phyloP scores from a whole-genome alignment of 2,113 vertebrate species.

The Collichthys lucidus region DNA sequence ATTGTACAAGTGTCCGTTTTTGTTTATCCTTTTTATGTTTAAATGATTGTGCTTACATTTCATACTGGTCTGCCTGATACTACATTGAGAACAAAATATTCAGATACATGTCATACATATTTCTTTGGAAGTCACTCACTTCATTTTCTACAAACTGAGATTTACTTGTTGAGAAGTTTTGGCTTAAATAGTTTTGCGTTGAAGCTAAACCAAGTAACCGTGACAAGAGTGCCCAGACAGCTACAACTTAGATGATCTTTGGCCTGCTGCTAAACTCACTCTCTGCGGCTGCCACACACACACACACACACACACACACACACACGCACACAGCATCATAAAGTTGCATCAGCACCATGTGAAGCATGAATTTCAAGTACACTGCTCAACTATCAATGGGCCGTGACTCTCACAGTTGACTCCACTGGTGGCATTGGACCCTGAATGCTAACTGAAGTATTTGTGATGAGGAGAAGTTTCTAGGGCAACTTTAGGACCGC shows the following conservation, averaged over 20 bases:
- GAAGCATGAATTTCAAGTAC: constrained; percentile 67
- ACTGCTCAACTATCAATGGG: constrained; percentile 51
- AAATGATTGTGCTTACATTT: neutral
- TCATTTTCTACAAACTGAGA: neutral
- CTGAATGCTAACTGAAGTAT: constrained; percentile 48
- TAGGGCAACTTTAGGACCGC: constrained; percentile 15
- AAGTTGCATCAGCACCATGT: constrained; percentile 65
- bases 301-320: too few relatives aligned
- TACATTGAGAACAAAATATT: neutral
- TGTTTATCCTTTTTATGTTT: neutral
- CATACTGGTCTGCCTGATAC: neutral
- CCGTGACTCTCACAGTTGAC: constrained; percentile 60
- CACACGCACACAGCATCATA: constrained; percentile 28
- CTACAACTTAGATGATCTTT: constrained; percentile 11
- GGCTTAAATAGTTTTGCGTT: constrained; percentile 1
- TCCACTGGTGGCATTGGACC: constrained; percentile 19
- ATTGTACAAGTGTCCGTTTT: neutral
- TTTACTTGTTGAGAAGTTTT: constrained; percentile 26
- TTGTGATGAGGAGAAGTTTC: constrained; percentile 36
- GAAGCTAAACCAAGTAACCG: constrained; percentile 29
- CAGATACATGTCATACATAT: neutral
- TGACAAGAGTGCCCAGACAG: constrained; percentile 26
- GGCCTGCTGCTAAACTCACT: constrained; percentile 22
- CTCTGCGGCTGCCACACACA: neutral
- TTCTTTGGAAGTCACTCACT: neutral